These are phyloP conservation scores for Mechanitis mazaeus DNA, from an alignment of 2,888 invertebrate genomes.

Conservation along the genomic window DNA sequence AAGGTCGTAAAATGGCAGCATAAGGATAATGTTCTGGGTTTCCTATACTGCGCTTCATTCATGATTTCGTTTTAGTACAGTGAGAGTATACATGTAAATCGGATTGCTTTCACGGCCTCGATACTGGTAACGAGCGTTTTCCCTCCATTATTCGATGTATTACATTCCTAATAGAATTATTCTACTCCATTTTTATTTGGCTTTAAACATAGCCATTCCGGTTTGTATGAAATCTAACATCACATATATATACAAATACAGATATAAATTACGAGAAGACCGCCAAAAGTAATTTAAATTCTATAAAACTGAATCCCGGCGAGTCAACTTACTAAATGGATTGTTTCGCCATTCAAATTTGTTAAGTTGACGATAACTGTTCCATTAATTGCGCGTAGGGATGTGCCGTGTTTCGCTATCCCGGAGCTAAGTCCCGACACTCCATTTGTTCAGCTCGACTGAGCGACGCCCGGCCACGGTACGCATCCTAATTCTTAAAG, in stretches of 20 bases:
- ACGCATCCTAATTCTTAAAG: conserved; percentile 75
- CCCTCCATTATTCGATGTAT: conserved; percentile 62
- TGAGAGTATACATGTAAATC: conserved; percentile 73
- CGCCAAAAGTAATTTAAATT: conserved; percentile 17
- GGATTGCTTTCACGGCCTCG: conserved; percentile 67
- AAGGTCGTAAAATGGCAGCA: conserved; percentile 77
- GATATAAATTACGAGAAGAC: conserved; percentile 9
- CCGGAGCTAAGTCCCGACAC: conserved; percentile 54
- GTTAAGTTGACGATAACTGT: conserved; percentile 51
- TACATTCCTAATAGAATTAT: conserved; percentile 64
- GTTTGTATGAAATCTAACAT: conserved; percentile 10
- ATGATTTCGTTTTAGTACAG: conserved; percentile 75
- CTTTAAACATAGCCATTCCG: conserved; percentile 31
- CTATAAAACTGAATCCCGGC: conserved; percentile 15
- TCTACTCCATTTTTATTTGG: conserved; percentile 33
- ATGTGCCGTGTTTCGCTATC: conserved; percentile 47
- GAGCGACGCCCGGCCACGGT: conserved; percentile 56
- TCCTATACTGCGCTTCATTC: conserved; percentile 75
- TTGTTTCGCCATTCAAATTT: conserved; percentile 56
- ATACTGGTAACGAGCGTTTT: conserved; percentile 59
- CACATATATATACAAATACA: conserved; percentile 10
- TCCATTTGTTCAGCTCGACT: conserved; percentile 70
- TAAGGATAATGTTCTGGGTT: conserved; percentile 77
- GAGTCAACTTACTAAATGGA: conserved; percentile 18
- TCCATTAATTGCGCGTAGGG: conserved; percentile 62